A percentile compares a stretch with the other conserved stretches of the same genome.
phyloP scores from a whole-genome alignment of 92 coral and sea anemone species.

The Epizoanthus stellaris region DNA sequence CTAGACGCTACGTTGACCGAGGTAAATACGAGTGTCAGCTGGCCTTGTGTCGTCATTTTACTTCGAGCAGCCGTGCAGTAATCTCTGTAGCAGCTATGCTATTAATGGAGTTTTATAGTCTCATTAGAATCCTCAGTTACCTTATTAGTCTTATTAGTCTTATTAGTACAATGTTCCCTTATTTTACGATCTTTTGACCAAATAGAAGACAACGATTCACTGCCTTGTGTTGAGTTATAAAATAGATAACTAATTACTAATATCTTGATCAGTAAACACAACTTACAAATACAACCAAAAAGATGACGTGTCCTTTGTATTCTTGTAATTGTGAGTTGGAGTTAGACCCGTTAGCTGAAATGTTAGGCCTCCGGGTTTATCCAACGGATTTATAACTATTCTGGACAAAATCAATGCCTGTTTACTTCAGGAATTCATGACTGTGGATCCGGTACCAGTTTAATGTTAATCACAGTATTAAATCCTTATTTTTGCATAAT shows the following conservation, averaged over 20 bases:
- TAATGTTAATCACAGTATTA: background rate
- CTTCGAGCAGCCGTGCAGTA: background rate
- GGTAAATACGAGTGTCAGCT: background rate
- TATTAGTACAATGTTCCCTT: background rate
- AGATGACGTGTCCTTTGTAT: too few relatives aligned
- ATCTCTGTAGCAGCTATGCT: background rate
- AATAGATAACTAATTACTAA: background rate
- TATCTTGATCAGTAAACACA: background rate
- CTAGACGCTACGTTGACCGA: background rate
- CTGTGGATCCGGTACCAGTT: background rate
- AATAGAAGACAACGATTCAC: background rate
- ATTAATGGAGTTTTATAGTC: background rate
- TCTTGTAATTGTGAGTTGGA: too few relatives aligned
- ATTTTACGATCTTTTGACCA: constrained; percentile 1
- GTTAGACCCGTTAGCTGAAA: too few relatives aligned
- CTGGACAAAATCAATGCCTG: constrained; percentile 1
- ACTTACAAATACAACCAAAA: too few relatives aligned
- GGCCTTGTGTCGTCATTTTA: background rate
- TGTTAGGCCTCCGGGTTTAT: background rate
- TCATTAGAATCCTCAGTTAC: background rate
- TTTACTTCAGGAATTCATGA: background rate
- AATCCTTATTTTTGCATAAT: background rate
- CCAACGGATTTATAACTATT: background rate
- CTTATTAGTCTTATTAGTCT: background rate
- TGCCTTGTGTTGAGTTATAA: background rate